These are phyloP conservation scores for Pedetes capensis DNA, from an alignment of 2,113 vertebrate genomes.

Conservation along the genomic window DNA sequence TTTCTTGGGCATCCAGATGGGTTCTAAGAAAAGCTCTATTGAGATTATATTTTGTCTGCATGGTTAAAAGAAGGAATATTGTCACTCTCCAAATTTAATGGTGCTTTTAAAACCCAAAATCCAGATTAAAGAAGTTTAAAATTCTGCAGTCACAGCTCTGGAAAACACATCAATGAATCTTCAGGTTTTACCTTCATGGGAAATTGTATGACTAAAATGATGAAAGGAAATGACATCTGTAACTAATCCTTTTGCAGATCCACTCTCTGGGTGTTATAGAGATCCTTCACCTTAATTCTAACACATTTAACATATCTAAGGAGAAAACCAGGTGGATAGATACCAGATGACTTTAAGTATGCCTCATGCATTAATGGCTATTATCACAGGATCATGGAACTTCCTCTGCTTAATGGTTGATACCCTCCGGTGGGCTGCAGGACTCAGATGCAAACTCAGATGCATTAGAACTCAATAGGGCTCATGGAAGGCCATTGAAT, in stretches of 20 bases:
- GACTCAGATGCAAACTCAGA: background rate
- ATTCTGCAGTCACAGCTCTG: background rate
- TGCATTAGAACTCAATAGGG: background rate
- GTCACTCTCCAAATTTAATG: conserved; percentile 28
- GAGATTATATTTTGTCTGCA: conserved; percentile 13
- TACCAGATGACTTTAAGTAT: background rate
- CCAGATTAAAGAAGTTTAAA: conserved; percentile 44
- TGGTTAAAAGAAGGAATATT: conserved; percentile 25
- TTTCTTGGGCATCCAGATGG: background rate
- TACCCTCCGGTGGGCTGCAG: background rate
- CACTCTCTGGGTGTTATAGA: background rate
- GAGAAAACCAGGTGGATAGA: background rate
- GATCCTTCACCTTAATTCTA: background rate
- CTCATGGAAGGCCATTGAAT: background rate
- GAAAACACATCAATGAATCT: background rate
- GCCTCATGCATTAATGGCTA: background rate
- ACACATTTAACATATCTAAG: background rate
- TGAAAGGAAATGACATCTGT: background rate
- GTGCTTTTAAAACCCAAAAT: conserved; percentile 52
- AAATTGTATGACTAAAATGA: background rate
- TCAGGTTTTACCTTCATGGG: background rate
- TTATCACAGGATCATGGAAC: background rate
- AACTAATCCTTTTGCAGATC: background rate
- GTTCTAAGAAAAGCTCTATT: conserved; percentile 51
- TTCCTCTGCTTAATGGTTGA: background rate